phyloP scores from a whole-genome alignment of 1,140 invertebrate genomes.

The Drosophila punjabiensis region DNA sequence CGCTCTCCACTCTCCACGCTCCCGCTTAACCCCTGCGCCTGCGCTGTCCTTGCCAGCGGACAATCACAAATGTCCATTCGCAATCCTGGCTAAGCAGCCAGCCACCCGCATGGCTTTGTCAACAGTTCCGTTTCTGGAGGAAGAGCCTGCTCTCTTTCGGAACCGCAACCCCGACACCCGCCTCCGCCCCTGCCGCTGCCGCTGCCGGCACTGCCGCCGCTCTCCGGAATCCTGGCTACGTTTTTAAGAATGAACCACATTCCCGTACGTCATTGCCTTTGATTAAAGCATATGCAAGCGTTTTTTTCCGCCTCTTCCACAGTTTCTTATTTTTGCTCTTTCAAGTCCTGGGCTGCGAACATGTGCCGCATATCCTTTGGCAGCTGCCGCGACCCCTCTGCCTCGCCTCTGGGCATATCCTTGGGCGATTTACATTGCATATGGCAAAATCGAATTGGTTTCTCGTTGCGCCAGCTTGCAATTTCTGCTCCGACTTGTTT shows the following conservation, averaged over 20 bases:
- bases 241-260: conserved; percentile 78
- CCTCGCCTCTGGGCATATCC: conserved; percentile 24
- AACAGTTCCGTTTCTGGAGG: conserved; percentile 58
- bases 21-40: conserved; percentile 54
- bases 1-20: conserved; percentile 8
- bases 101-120: conserved; percentile 61
- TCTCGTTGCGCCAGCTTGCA: conserved; percentile 49
- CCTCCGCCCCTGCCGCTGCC: background rate
- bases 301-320: conserved; percentile 40
- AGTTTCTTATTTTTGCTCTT: conserved; percentile 27
- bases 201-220: background rate
- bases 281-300: conserved; percentile 75
- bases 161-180: conserved; percentile 13
- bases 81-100: conserved; percentile 15
- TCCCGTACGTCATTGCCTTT: conserved; percentile 75
- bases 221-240: conserved; percentile 48
- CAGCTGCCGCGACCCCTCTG: background rate
- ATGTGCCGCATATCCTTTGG: conserved; percentile 33
- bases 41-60: conserved; percentile 27
- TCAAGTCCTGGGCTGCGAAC: conserved; percentile 13
- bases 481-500: conserved; percentile 52
- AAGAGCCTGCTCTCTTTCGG: conserved; percentile 18
- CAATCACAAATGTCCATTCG: conserved; percentile 50
- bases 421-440: conserved; percentile 49
- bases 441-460: conserved; percentile 64